phyloP scores from a whole-genome alignment of 2,113 vertebrate species.

The Datnioides undecimradiatus region DNA sequence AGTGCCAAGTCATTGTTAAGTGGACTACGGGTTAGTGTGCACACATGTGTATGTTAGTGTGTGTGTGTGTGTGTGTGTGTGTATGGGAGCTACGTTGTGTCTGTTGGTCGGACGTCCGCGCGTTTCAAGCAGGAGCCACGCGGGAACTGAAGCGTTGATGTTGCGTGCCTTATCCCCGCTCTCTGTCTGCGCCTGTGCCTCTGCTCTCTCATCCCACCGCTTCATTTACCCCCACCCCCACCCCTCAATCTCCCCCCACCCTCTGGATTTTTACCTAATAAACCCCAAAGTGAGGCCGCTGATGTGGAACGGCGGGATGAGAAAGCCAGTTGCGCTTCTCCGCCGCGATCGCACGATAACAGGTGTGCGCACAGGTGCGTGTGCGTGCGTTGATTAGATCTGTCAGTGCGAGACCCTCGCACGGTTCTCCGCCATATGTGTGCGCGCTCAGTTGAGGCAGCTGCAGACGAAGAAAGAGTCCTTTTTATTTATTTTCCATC shows the following conservation, averaged over 20 bases:
- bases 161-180: slow-evolving; percentile 17
- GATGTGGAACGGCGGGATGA: slow-evolving; percentile 19
- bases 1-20: slow-evolving; percentile 83
- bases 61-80: slow-evolving; percentile 7
- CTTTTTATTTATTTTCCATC: not conserved
- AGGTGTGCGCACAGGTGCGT: slow-evolving; percentile 57
- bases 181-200: slow-evolving; percentile 15
- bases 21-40: slow-evolving; percentile 42
- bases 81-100: slow-evolving; percentile 11
- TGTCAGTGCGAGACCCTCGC: not conserved
- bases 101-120: not conserved
- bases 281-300: slow-evolving; percentile 24
- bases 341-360: slow-evolving; percentile 17
- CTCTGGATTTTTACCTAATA: slow-evolving; percentile 35
- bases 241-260: slow-evolving; percentile 32
- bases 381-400: slow-evolving; percentile 57
- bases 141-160: slow-evolving; percentile 23
- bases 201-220: slow-evolving; percentile 33
- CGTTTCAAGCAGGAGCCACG: not conserved
- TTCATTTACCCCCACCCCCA: slow-evolving; percentile 37
- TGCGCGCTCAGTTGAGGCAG: slow-evolving; percentile 70
- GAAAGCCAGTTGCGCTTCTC: not conserved
- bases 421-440: not conserved
- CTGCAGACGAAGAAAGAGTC: slow-evolving; percentile 69
- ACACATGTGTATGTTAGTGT: not conserved